Conservation (phyloP, 2,113 vertebrate species). For the Mus pahari region DNA sequence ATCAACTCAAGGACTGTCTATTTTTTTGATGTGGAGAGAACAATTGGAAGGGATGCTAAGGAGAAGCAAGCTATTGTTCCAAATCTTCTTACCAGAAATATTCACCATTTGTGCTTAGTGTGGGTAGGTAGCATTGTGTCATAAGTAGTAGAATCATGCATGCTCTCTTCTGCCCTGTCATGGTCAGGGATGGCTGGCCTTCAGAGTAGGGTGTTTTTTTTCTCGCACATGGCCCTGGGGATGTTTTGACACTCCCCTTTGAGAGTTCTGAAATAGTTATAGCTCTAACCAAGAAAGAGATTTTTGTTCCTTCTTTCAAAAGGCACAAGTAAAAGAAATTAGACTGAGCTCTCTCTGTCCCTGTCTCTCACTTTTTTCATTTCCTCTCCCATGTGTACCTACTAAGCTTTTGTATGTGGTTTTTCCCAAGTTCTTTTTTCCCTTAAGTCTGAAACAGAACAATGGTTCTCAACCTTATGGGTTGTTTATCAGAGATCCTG, state of each 20-base stretch:
- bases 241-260: background rate
- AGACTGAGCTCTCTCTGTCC: background rate
- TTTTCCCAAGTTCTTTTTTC: background rate
- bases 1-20: background rate
- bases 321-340: background rate
- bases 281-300: background rate
- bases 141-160: background rate
- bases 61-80: background rate
- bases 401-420: background rate
- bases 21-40: background rate
- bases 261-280: background rate
- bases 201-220: background rate
- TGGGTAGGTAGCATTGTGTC: background rate
- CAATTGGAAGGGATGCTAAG: background rate
- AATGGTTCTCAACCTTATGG: background rate
- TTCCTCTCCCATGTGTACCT: accelerated
- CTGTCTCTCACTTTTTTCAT: background rate
- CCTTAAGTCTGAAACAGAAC: background rate
- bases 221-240: background rate
- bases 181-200: background rate
- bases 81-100: background rate
- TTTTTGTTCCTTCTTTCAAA: background rate
- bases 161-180: background rate
- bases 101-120: background rate
- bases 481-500: background rate